Conservation (phyloP, 2,113 vertebrate species). For the Halcyon senegalensis region DNA sequence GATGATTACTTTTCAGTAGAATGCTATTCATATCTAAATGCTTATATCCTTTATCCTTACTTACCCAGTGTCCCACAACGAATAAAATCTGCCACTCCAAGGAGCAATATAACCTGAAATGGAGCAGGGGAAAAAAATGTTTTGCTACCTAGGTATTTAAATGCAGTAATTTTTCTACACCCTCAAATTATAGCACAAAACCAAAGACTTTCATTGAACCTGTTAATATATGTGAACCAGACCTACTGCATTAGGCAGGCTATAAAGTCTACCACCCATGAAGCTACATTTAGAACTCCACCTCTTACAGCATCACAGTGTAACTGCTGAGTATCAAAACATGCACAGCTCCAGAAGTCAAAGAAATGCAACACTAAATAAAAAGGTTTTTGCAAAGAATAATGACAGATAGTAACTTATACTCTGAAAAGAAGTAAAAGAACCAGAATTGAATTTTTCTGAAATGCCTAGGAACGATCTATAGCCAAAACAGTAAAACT, state of each 20-base stretch:
- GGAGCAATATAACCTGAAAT: constrained; percentile 95
- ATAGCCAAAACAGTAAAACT: neutral
- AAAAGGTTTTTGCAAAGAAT: neutral
- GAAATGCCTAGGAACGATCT: neutral
- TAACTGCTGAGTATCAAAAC: neutral
- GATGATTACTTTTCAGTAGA: neutral
- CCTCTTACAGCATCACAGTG: neutral
- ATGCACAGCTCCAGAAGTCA: neutral
- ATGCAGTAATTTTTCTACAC: neutral
- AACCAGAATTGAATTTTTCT: neutral
- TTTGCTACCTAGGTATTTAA: neutral
- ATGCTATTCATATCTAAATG: neutral
- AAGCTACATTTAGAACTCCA: neutral
- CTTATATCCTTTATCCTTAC: constrained; percentile 45
- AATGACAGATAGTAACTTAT: neutral
- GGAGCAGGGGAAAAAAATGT: neutral
- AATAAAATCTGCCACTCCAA: constrained; percentile 99
- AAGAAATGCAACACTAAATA: neutral
- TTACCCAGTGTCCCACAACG: constrained; percentile 98
- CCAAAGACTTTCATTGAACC: neutral
- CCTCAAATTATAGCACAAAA: neutral
- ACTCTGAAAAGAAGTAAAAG: neutral
- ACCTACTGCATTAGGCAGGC: neutral
- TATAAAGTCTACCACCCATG: neutral
- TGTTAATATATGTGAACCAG: neutral